Evolutionary conservation across 2,113 vertebrate genomes (phyloP).

Genomic region (Notechis scutatus): DNA sequence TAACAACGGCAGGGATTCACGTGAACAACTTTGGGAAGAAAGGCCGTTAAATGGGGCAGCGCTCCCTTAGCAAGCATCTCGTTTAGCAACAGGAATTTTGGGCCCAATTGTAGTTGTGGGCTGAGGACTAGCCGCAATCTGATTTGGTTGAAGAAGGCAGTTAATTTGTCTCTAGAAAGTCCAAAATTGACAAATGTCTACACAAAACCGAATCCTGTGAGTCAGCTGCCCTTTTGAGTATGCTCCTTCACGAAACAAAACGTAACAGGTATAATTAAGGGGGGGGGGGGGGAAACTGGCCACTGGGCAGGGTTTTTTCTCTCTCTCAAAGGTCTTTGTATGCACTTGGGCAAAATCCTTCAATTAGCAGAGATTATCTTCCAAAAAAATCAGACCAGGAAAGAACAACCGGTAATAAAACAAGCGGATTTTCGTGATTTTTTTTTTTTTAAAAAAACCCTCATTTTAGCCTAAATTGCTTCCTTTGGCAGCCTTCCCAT

Average conservation of each 20-base stretch:
- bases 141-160: not conserved
- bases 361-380: not conserved
- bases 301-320: not conserved
- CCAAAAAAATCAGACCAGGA: not conserved
- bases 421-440: not conserved
- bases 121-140: not conserved
- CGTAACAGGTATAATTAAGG: not conserved
- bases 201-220: no score
- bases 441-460: not conserved
- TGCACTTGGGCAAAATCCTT: not conserved
- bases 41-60: not conserved
- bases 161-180: not conserved
- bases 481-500: not conserved
- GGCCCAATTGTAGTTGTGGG: not conserved
- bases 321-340: not conserved
- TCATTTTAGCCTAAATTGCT: not conserved
- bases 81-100: not conserved
- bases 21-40: not conserved
- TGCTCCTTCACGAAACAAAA: not conserved
- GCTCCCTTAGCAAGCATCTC: not conserved
- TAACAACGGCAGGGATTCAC: not conserved
- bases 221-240: not conserved
- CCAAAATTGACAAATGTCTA: not conserved
- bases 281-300: not conserved
- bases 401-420: not conserved